Conservation (phyloP, 2,113 vertebrate genomes). For the Phalacrocorax aristotelis region DNA sequence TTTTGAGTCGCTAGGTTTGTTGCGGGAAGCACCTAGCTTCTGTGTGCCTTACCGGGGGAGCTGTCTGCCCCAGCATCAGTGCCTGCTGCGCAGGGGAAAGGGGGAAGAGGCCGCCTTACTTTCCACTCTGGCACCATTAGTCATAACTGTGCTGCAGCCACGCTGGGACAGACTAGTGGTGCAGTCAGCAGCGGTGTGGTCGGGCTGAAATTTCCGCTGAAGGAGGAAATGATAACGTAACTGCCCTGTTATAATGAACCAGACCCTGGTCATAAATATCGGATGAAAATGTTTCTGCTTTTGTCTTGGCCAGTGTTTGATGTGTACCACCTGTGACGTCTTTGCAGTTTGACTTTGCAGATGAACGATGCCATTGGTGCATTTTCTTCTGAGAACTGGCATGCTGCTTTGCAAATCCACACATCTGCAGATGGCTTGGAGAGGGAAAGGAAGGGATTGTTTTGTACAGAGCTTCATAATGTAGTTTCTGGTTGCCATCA, state of each 20-base stretch:
- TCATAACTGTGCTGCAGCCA: rapidly evolving
- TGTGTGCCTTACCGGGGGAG: background rate
- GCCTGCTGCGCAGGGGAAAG: background rate
- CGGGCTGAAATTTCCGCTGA: background rate
- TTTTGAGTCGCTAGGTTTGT: rapidly evolving
- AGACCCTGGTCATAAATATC: background rate
- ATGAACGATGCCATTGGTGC: background rate
- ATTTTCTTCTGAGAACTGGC: background rate
- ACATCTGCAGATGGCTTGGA: background rate
- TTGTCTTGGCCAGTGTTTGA: background rate
- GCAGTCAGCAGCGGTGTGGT: background rate
- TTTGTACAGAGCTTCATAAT: constrained; percentile 1
- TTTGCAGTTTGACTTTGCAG: background rate
- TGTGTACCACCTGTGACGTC: background rate
- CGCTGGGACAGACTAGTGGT: rapidly evolving
- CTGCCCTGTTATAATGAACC: background rate
- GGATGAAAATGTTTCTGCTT: background rate
- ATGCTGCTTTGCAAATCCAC: background rate
- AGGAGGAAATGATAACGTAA: background rate
- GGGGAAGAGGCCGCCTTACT: rapidly evolving
- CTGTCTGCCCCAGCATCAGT: rapidly evolving
- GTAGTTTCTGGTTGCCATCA: constrained; percentile 55
- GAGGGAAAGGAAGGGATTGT: background rate
- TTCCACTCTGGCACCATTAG: too few species aligned
- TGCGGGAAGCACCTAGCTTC: background rate